Base-by-base conservation (phyloP, 2,113 vertebrate species). In the Brachyhypopomus occidentalis region DNA sequence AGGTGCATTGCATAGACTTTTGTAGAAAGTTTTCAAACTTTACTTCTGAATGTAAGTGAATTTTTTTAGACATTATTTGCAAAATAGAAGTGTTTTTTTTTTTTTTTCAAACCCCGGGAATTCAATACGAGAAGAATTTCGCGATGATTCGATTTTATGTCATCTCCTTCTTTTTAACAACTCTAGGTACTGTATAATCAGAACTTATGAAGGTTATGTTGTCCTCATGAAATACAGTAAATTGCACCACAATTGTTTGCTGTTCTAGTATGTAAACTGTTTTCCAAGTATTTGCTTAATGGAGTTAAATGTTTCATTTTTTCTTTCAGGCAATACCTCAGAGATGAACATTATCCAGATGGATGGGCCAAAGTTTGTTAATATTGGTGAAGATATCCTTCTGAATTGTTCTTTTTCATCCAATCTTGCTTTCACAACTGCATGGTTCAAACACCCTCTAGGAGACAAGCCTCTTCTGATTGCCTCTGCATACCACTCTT, bases 401-500 rank as follows among this genome's bases (percentile, higher is more conserved):
- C 25, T 64, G 23, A 64, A 25, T 3, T 64, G 62, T 64, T 19
- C 62, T 27, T 30, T 64, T 30, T 16, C 23, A 64, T 5, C 23
- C 1, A n/a, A 16, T 30, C 5, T 27, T 64, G 62, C 25, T 27
- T 5, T 30, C 12, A 16, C 62, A 64, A 27, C 62, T 27, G 23
- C 25, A 14, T 64, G 62, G 62, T 6, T 30, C 2, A 64, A 64
- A 30, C 62, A 64, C 16, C 16, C 62, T 30, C 62, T 25, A 64
- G 62, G 62, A 64, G 62, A 64, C 25, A 64, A 64, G 25, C 63
- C 23, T 66, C 63, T 66, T 34, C 63, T 66, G 16, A 66, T 66
- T 19, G 63, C 63, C 30, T 34, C 63, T 66, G 63, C 63, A 41
- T 41, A 41, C 9, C 9, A 41, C 41, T 41, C 41, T 41, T 6